Conservation (phyloP, 1,140 invertebrate genomes). For the Drosophila takahashii region DNA sequence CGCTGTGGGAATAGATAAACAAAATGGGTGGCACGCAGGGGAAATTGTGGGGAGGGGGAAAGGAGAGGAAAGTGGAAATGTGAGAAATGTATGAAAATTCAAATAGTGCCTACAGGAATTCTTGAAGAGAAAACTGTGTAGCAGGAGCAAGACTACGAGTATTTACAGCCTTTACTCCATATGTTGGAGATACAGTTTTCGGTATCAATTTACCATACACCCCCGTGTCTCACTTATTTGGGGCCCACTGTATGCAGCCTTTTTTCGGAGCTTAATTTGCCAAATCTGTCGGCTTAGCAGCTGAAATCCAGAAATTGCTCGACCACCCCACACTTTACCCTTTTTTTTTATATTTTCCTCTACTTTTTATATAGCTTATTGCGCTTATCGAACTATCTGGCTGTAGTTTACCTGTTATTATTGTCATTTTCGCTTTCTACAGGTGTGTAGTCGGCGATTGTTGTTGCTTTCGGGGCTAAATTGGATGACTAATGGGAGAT, state of each 20-base stretch:
- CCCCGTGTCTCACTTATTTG: not conserved
- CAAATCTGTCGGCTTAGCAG: conserved; percentile 27
- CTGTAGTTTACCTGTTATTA: conserved; percentile 24
- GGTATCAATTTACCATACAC: not conserved
- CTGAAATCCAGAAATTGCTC: conserved; percentile 20
- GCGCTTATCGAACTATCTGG: conserved; percentile 53
- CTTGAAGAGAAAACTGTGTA: not conserved
- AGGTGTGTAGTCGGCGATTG: conserved; percentile 46
- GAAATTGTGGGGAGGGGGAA: not conserved
- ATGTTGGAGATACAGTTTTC: not conserved
- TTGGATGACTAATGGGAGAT: conserved; percentile 68
- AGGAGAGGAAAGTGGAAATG: not conserved
- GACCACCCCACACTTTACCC: not conserved
- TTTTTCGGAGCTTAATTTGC: conserved; percentile 45
- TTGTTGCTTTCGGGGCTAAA: conserved; percentile 30
- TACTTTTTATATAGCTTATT: conserved; percentile 38
- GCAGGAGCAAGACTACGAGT: not conserved
- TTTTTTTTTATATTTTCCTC: not conserved
- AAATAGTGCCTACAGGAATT: conserved; percentile 9
- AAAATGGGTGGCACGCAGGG: not conserved
- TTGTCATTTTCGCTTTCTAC: conserved; percentile 67
- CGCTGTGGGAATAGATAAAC: conserved; percentile 35
- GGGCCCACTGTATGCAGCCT: conserved; percentile 8
- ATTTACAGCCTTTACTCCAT: not conserved
- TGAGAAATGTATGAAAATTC: conserved; percentile 10